phyloP scores from a whole-genome alignment of 2,113 vertebrate species.

The Cheirogaleus medius region DNA sequence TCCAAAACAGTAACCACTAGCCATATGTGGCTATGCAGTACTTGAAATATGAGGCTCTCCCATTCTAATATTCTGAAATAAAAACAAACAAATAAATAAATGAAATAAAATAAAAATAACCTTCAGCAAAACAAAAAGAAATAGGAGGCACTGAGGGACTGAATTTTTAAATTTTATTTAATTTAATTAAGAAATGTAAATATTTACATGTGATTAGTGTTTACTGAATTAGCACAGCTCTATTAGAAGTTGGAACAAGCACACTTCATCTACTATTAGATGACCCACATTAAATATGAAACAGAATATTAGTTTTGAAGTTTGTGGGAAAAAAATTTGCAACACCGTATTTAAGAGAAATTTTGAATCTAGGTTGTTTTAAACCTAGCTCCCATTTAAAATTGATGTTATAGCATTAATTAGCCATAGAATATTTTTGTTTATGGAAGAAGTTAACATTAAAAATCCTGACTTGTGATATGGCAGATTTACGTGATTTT shows the following conservation, averaged over 20 bases:
- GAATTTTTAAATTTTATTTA: background rate
- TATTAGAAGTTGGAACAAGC: background rate
- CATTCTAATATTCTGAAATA: too few relatives aligned
- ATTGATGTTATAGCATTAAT: background rate
- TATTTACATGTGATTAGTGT: background rate
- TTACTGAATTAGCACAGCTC: background rate
- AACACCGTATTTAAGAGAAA: background rate
- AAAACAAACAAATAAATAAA: too few relatives aligned
- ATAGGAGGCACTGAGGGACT: background rate
- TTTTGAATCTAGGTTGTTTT: background rate
- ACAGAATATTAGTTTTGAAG: background rate
- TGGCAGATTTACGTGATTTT: background rate
- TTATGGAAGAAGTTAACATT: background rate
- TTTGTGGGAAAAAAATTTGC: background rate
- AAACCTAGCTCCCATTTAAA: background rate
- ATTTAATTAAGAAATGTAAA: slow-evolving; percentile 35
- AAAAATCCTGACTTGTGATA: background rate
- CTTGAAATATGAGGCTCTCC: background rate
- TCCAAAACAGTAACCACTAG: background rate
- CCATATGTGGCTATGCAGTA: background rate
- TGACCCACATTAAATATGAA: background rate
- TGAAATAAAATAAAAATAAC: too few relatives aligned
- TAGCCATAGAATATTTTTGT: background rate
- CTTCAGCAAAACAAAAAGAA: too few relatives aligned
- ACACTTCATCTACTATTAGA: background rate